A percentile compares a stretch with the other conserved stretches of the same genome.
Conservation (phyloP, 2,888 invertebrate species). For the Atethmia centrago region DNA sequence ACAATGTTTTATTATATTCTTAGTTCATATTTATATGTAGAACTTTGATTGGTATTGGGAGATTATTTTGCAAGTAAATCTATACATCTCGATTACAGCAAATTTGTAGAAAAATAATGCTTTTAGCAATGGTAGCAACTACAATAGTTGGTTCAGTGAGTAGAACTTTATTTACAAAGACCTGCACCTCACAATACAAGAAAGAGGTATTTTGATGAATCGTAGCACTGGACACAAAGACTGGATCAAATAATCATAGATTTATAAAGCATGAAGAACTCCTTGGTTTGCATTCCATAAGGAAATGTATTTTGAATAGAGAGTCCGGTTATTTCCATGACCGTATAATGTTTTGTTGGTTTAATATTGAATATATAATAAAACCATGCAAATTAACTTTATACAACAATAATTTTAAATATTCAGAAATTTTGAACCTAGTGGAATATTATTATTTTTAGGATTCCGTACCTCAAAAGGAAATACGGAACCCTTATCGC, state of each 20-base stretch:
- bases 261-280: neutral
- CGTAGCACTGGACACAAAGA: constrained; percentile 16
- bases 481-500: too few species aligned
- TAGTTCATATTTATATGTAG: too few species aligned
- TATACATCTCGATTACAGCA: neutral
- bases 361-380: neutral
- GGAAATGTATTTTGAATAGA: neutral
- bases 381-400: neutral
- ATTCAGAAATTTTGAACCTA: neutral
- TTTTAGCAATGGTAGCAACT: neutral
- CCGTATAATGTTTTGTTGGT: too few species aligned
- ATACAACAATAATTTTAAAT: too few species aligned
- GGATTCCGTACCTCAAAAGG: too few species aligned
- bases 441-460: neutral
- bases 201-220: constrained; percentile 27
- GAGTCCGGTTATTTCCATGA: neutral
- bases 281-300: neutral
- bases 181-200: constrained; percentile 4
- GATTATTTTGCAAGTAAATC: neutral
- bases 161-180: constrained; percentile 9
- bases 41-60: neutral
- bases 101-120: neutral
- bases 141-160: neutral
- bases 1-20: neutral
- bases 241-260: constrained; percentile 30